Evolutionary conservation across 2,797 vertebrate species (phyloP).

Genomic region (Sebastes iracundus): DNA sequence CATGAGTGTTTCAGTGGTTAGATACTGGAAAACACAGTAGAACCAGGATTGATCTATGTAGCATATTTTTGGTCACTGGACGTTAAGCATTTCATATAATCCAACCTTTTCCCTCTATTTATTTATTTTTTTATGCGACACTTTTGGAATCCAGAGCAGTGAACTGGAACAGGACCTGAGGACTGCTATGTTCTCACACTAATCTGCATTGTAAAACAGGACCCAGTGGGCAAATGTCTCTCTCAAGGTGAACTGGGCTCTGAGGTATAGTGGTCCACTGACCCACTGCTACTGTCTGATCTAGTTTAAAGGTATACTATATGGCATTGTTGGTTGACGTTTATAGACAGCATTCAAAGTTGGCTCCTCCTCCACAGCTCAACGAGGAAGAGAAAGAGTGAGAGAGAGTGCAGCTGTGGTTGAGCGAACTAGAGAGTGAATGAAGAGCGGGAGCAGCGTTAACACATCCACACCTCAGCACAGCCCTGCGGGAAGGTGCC

Average conservation of each 20-base stretch:
- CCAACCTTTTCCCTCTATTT: background rate
- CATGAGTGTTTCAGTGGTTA: background rate
- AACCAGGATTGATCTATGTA: background rate
- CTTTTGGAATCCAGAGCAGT: background rate
- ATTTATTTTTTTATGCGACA: background rate
- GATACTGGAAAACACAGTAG: background rate
- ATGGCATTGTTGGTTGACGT: no score
- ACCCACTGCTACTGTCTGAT: constrained; percentile 1
- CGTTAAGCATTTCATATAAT: background rate
- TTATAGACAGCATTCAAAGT: no score
- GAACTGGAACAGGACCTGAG: constrained; percentile 21
- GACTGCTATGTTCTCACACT: background rate
- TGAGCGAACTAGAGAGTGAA: no score
- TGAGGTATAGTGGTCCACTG: constrained; percentile 1
- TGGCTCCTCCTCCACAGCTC: no score
- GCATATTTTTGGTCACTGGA: background rate
- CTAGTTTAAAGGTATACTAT: no score
- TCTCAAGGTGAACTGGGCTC: constrained; percentile 3
- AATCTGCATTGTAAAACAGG: constrained; percentile 13
- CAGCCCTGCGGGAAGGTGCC: no score
- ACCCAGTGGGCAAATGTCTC: background rate
- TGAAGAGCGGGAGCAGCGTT: no score
- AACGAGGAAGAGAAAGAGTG: no score
- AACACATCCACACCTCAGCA: no score
- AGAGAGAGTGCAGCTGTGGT: no score